Evolutionary conservation across 2,113 vertebrate species (phyloP), one percentile per base, ranked within the genome.

Genomic region (Regulus satrapa): DNA sequence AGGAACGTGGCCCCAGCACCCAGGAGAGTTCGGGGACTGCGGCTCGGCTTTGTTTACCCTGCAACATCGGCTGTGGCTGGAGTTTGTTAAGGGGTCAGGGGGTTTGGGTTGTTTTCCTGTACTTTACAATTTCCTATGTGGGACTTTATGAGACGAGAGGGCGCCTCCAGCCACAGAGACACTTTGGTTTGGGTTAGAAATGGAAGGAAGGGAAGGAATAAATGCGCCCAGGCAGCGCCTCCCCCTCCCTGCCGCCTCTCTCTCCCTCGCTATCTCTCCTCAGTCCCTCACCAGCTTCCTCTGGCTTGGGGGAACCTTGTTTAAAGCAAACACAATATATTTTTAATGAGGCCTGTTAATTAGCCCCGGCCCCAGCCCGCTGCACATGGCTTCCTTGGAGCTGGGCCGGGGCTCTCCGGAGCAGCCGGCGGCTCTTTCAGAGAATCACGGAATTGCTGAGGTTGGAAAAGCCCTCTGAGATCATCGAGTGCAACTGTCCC

Each of bases 121-220:
- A 2, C 92, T 96, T 97, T 96, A 96, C 95, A 89, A 38, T 94
- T 97, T 97, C 94, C 96, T 92, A 64, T 91, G 93, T 89, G 93
- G 89, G 69, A 15, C 94, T 95, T 97, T 96, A 95, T 91, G 79
- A 96, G 95, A 72, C 34, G 34, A 43, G 24, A 74, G 95, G 96
- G 95, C 87, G 91, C 96, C 95, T 95, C 9, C 93, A 82, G 93
- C 91, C 89, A 17, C 89, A 83, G 77, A 94, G 92, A 94, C 89
- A 89, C 81, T 95, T 87, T 12, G 58, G 79, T 89, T 94, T 56
- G 67, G 66, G 74, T 75, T 54, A 38, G 89, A 62, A 82, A 85
- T 85, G 77, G 87, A 76, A 34, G 89, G 45, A 81, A 93, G 63
- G 64, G 92, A 68, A 82, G 91, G 69, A 91, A 85, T 74, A 83